These are phyloP conservation scores for Lethrus apterus DNA, from an alignment of 1,140 invertebrate species.

Conservation along the genomic window DNA sequence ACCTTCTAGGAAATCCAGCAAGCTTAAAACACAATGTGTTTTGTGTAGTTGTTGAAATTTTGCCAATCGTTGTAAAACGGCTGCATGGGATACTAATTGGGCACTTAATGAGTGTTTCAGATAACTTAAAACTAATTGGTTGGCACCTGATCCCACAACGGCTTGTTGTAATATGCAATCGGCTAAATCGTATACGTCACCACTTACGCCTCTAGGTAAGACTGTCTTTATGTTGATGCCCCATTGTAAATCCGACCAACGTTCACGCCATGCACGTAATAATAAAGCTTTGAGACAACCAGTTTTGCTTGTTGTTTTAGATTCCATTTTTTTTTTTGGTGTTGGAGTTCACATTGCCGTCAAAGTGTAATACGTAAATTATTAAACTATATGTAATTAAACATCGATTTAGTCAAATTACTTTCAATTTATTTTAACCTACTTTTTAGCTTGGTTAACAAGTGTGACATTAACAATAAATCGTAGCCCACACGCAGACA, in stretches of 20 bases:
- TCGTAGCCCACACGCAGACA: no score
- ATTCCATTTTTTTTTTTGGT: slow-evolving; percentile 48
- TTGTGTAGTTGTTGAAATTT: slow-evolving; percentile 86
- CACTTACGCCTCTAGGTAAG: slow-evolving; percentile 75
- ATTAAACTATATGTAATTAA: no score
- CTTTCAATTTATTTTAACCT: no score
- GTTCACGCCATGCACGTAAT: slow-evolving; percentile 83
- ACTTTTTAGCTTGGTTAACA: no score
- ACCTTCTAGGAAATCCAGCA: slow-evolving; percentile 78
- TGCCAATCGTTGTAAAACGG: slow-evolving; percentile 78
- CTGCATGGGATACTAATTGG: slow-evolving; percentile 82
- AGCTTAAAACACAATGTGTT: slow-evolving; percentile 77
- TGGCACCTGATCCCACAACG: slow-evolving; percentile 83
- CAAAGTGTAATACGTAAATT: no score
- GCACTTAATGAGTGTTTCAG: slow-evolving; percentile 85
- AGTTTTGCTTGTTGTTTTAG: slow-evolving; percentile 75
- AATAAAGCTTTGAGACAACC: slow-evolving; percentile 78
- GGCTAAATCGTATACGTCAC: slow-evolving; percentile 85
- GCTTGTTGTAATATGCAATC: slow-evolving; percentile 91
- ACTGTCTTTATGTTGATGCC: slow-evolving; percentile 89
- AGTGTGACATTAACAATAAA: no score
- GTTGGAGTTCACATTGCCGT: no score
- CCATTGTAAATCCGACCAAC: slow-evolving; percentile 93
- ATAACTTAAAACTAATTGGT: slow-evolving; percentile 83
- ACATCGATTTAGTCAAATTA: no score